phyloP scores from a whole-genome alignment of 2,797 vertebrate genomes.

The Epinephelus awoara region DNA sequence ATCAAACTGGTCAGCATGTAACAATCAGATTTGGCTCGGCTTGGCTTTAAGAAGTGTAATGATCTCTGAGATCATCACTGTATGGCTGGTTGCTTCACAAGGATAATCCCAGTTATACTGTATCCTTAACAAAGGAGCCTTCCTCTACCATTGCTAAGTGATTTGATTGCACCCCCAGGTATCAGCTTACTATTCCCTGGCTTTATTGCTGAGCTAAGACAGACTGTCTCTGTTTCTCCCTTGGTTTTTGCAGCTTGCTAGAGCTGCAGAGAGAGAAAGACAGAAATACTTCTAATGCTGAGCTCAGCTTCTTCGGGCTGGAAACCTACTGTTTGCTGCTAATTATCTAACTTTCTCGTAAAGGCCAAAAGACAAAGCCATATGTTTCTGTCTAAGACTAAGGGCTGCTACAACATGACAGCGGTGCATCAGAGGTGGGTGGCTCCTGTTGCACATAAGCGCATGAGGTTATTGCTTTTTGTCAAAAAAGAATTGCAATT shows the following conservation, averaged over 20 bases:
- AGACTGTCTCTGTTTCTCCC: slow-evolving; percentile 25
- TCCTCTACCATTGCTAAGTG: slow-evolving; percentile 11
- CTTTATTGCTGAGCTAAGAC: slow-evolving; percentile 51
- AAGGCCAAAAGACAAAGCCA: slow-evolving; percentile 35
- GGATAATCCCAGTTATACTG: neutral
- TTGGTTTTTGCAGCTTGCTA: slow-evolving; percentile 13
- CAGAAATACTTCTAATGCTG: slow-evolving; percentile 27
- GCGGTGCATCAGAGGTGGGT: neutral
- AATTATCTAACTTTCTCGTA: slow-evolving; percentile 40
- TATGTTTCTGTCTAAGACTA: slow-evolving; percentile 20
- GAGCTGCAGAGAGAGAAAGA: slow-evolving; percentile 30
- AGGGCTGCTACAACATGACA: neutral
- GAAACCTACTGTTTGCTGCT: slow-evolving; percentile 30
- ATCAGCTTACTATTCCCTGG: slow-evolving; percentile 21
- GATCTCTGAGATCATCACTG: slow-evolving; percentile 2
- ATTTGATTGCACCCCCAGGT: slow-evolving; percentile 28
- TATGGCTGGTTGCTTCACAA: slow-evolving; percentile 15
- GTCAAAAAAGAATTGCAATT: neutral
- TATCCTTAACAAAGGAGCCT: slow-evolving; percentile 9
- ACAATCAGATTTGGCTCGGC: neutral
- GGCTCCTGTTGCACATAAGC: neutral
- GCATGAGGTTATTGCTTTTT: neutral
- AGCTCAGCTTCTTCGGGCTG: slow-evolving; percentile 50
- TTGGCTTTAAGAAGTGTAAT: neutral
- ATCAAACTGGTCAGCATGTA: slow-evolving; percentile 1